Conservation (phyloP, 2,113 vertebrate species). For the Platysteira castanea region DNA sequence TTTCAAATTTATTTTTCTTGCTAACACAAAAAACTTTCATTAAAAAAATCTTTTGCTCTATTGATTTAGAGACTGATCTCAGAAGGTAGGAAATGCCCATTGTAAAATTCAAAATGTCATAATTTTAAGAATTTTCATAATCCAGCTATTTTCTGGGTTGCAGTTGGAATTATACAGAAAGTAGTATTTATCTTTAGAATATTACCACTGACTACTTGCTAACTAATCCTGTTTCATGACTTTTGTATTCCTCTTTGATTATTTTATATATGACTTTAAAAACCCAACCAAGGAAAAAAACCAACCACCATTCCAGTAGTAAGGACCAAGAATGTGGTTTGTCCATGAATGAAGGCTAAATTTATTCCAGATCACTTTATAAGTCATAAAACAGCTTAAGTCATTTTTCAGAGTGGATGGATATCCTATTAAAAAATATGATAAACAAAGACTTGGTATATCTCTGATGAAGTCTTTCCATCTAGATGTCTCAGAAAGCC, state of each 20-base stretch:
- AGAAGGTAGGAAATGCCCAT: neutral
- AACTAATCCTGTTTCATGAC: neutral
- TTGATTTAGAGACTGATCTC: neutral
- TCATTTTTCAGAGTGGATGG: neutral
- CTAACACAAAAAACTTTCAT: neutral
- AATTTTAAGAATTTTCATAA: neutral
- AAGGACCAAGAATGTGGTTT: neutral
- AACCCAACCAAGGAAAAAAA: neutral
- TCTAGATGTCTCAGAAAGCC: neutral
- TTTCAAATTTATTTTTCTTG: neutral
- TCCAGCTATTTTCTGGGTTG: neutral
- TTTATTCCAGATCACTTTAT: neutral
- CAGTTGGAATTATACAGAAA: neutral
- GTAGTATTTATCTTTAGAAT: neutral
- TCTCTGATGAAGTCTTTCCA: neutral
- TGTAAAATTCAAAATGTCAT: neutral
- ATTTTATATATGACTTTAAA: neutral
- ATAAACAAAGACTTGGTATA: neutral
- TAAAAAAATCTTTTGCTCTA: neutral
- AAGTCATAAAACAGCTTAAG: neutral
- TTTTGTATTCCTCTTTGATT: neutral
- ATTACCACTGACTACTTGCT: neutral
- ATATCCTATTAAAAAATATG: neutral
- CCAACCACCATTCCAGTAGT: accelerated
- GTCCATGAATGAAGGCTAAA: neutral